A percentile compares a stretch with the other conserved stretches of the same genome.
Conservation (phyloP, 1,140 invertebrate species). For the Cataglyphis hispanica region DNA sequence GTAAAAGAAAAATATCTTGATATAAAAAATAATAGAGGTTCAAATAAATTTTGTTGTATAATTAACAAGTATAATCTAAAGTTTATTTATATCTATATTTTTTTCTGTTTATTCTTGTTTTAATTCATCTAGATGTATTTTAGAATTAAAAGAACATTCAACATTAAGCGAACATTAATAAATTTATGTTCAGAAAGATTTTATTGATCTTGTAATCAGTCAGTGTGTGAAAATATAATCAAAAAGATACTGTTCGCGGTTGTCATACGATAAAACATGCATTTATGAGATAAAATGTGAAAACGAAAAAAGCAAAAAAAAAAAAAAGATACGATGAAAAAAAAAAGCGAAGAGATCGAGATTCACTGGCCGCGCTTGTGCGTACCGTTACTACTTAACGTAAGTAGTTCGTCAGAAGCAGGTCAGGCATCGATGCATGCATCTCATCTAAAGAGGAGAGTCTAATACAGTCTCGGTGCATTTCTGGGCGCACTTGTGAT, state of each 20-base stretch:
- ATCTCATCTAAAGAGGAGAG: slow-evolving; percentile 9
- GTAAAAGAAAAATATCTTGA: background rate
- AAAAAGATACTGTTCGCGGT: background rate
- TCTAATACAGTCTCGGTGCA: slow-evolving; percentile 13
- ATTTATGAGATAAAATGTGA: background rate
- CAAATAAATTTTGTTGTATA: background rate
- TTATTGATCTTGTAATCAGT: slow-evolving; percentile 39
- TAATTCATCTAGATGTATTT: background rate
- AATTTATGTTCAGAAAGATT: slow-evolving; percentile 31
- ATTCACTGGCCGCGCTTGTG: background rate
- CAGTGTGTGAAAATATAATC: slow-evolving; percentile 49
- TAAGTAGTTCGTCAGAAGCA: slow-evolving; percentile 70
- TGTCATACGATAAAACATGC: slow-evolving; percentile 15
- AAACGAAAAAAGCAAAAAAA: background rate
- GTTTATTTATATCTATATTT: background rate
- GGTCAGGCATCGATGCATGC: slow-evolving; percentile 61
- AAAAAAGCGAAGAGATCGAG: background rate
- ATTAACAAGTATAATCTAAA: background rate
- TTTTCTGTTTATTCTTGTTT: background rate
- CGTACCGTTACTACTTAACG: slow-evolving; percentile 48
- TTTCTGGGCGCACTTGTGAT: slow-evolving; percentile 21
- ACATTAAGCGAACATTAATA: slow-evolving; percentile 28
- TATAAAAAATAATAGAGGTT: background rate
- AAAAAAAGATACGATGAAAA: background rate
- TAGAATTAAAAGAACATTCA: slow-evolving; percentile 25